Evolutionary conservation across 1,140 invertebrate genomes (phyloP).

Genomic region (Neoseiulus cucumeris): DNA sequence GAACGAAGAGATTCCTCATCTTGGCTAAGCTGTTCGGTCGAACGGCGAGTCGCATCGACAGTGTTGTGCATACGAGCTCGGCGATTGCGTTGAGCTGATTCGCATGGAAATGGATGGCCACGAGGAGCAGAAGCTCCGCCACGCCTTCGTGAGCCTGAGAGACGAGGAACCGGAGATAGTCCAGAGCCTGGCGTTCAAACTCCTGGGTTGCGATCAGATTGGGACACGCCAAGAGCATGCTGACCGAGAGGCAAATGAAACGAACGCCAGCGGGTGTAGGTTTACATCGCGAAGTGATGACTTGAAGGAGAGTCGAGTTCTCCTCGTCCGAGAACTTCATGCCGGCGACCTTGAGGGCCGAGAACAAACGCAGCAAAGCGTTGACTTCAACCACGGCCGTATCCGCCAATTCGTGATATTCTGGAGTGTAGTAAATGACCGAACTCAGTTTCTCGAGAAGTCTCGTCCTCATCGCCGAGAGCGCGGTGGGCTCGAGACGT

Average conservation of each 20-base stretch:
- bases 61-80: constrained; percentile 73
- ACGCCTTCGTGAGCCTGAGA: constrained; percentile 25
- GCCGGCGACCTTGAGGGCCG: constrained; percentile 70
- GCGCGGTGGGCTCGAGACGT: constrained; percentile 27
- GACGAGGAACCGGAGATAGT: constrained; percentile 74
- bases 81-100: constrained; percentile 76
- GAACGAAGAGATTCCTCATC: constrained; percentile 85
- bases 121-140: constrained; percentile 84
- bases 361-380: constrained; percentile 60
- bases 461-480: constrained; percentile 56
- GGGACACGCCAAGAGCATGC: constrained; percentile 83
- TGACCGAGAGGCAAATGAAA: constrained; percentile 77
- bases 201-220: constrained; percentile 52
- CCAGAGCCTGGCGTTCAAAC: constrained; percentile 68
- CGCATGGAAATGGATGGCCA: constrained; percentile 91
- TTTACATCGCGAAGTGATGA: constrained; percentile 74
- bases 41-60: constrained; percentile 85
- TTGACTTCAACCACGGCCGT: constrained; percentile 54
- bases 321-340: constrained; percentile 83
- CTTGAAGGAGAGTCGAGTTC: constrained; percentile 52
- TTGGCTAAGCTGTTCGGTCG: constrained; percentile 68
- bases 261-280: constrained; percentile 66
- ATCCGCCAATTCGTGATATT: constrained; percentile 37
- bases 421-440: constrained; percentile 32
- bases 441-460: constrained; percentile 44